Conservation (phyloP, 2,888 invertebrate genomes). For the Eremobia ochroleuca region DNA sequence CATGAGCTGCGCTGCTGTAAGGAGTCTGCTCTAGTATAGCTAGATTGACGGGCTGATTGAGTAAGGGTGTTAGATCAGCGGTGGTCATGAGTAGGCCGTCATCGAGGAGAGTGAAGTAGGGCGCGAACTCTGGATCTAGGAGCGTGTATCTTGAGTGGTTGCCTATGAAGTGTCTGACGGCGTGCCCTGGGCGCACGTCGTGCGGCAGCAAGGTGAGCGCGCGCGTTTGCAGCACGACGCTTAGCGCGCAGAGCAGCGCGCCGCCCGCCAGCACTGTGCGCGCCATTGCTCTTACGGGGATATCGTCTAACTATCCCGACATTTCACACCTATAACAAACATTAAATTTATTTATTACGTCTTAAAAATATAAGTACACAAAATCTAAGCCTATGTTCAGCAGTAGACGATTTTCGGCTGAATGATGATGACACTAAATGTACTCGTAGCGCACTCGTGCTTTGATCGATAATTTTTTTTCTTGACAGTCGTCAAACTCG, state of each 20-base stretch:
- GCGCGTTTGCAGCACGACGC: conserved; percentile 78
- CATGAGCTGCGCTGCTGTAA: conserved; percentile 95
- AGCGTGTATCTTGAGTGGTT: conserved; percentile 90
- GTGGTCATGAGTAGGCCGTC: conserved; percentile 98
- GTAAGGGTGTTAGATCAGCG: conserved; percentile 95
- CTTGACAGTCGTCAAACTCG: too few relatives aligned
- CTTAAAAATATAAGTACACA: background rate
- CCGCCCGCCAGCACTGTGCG: conserved; percentile 83
- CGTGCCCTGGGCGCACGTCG: conserved; percentile 97
- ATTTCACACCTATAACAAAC: conserved; percentile 83
- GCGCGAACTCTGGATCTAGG: conserved; percentile 95
- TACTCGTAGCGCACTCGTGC: background rate
- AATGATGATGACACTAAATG: conserved; percentile 6
- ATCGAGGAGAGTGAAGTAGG: conserved; percentile 96
- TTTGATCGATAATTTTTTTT: conserved; percentile 13
- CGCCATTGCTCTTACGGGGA: conserved; percentile 80
- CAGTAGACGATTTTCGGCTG: background rate
- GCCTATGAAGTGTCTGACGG: conserved; percentile 94
- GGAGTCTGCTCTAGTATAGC: conserved; percentile 95
- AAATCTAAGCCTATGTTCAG: background rate
- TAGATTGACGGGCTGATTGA: conserved; percentile 95
- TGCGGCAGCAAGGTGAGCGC: conserved; percentile 94
- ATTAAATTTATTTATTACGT: conserved; percentile 7
- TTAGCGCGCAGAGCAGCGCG: conserved; percentile 84
- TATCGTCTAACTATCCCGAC: conserved; percentile 80